phyloP scores from a whole-genome alignment of 2,113 vertebrate species.

The Naja naja region DNA sequence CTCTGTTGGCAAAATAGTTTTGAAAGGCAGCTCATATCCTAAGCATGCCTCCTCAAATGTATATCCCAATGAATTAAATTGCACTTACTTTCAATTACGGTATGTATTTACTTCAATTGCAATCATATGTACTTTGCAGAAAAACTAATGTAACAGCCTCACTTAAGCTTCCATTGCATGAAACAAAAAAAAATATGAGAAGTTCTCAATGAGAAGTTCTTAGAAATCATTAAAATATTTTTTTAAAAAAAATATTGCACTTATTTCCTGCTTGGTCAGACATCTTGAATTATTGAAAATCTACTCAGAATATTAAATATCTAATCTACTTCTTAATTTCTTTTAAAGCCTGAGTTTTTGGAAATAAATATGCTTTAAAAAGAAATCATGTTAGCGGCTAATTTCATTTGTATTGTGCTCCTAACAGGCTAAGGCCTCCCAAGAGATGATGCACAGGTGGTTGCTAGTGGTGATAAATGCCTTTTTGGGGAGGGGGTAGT shows the following conservation, averaged over 20 bases:
- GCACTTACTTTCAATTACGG: not conserved
- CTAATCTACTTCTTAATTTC: not conserved
- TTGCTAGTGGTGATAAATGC: not conserved
- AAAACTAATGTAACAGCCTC: not conserved
- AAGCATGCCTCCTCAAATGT: not conserved
- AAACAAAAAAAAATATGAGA: not conserved
- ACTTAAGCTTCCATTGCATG: not conserved
- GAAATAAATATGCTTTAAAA: not conserved
- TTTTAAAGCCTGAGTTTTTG: not conserved
- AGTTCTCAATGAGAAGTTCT: too few species aligned
- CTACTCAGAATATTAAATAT: not conserved
- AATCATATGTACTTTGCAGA: not conserved
- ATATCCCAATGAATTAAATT: not conserved
- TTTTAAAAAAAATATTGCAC: not conserved
- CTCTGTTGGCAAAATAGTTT: not conserved
- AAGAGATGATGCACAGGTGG: not conserved
- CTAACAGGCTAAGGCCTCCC: not conserved
- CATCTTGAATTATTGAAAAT: not conserved
- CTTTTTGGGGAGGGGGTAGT: not conserved
- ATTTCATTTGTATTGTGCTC: not conserved
- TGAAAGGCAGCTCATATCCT: not conserved
- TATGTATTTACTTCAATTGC: not conserved
- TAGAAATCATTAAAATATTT: not conserved
- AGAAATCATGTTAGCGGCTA: not conserved
- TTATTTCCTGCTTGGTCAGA: not conserved